Base-by-base conservation (phyloP, 2,888 invertebrate species). In the Calameuta filiformis region DNA sequence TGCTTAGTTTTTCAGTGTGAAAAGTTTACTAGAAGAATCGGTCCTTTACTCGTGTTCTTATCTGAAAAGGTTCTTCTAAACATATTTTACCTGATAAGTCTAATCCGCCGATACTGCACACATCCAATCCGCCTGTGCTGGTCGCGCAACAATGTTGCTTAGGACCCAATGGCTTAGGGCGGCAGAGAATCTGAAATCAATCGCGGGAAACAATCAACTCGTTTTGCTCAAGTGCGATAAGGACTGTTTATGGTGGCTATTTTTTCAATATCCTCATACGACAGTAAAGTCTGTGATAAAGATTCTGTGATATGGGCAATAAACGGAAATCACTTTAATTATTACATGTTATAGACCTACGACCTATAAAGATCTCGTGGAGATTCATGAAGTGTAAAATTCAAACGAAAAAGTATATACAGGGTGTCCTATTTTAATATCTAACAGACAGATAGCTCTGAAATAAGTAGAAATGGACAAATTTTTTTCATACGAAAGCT, bases 141-240 rank as follows among this genome's bases (percentile, higher is more conserved):
- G 91, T 91, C 4, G 90, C 86, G 78, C 91, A 91, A 79, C 91
- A 91, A 75, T 90, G 90, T 77, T 91, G 89, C 78, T 91, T 91
- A 80, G 89, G 84, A 75, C 87, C 87, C 79, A 90, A 83, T 68
- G 89, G 89, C 81, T 89, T 90, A 76, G 86, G 85, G 82, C 89
- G 87, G 86, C 91, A 91, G 75, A 91, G 82, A 82, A 91, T 86
- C 91, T 91, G 81, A 35, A 84, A 82, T 40, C 40, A 40, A 40
- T 40, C 40, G 40, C 40, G 15, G 40, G 40, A 40, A 15, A 40
- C 40, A 40, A 40, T 40, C 40, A 40, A 15, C 40, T 40, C 4
- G 40, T 40, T 40, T 40, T 40, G 40, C 40, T 40, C 15, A 12
- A 40, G 40, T 40, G 40, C 40, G 40, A 40, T 40, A 40, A 40